Evolutionary conservation across 2,888 invertebrate genomes (phyloP), one percentile per base, ranked within the genome.

Genomic region (Bombylius major): DNA sequence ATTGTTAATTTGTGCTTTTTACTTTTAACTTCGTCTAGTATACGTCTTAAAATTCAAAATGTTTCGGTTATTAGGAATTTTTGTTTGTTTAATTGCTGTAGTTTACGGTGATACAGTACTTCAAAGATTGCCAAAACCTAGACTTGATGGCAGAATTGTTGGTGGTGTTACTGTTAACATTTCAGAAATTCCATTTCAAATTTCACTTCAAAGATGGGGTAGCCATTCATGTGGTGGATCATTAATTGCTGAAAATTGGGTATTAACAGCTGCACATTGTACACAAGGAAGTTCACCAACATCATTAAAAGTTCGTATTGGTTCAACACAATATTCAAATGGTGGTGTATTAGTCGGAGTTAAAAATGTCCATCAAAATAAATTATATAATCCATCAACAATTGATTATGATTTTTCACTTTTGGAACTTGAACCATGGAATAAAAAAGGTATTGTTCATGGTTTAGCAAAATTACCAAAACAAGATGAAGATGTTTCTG

Each of bases 221-320:
- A 57, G 61, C 51, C 77, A 77, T 58, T 68, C 67, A 54, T 77
- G 77, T 55, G 77, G 77, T 23, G 77, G 75, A 5, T 70, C 74
- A 1, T 68, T 77, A 53, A 69, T 77, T 42, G 67, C 65, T 6
- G 60, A 60, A 44, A 66, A 63, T 6, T 67, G 66, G 52, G 70
- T 75, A 4, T 59, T 78, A 5, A 77, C 76, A 2, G 77, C 77
- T 0, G 77, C 75, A 55, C 71, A 76, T 56, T 76, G 76, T 56
- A 68, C 69, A 3, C 62, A 62, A 13, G 65, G 58, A 42, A 13
- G 11, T 36, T 44, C 50, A 31, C 53, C 56, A 33, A 32, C 51
- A 23, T n/a, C 44, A 5, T 50, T 66, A 7, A 61, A 60, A 31
- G 67, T 77, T 4, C 69, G 76, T 32, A 70, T 71, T 6, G 76